Conservation (phyloP, 1,140 invertebrate genomes). For the Cataglyphis hispanica region DNA sequence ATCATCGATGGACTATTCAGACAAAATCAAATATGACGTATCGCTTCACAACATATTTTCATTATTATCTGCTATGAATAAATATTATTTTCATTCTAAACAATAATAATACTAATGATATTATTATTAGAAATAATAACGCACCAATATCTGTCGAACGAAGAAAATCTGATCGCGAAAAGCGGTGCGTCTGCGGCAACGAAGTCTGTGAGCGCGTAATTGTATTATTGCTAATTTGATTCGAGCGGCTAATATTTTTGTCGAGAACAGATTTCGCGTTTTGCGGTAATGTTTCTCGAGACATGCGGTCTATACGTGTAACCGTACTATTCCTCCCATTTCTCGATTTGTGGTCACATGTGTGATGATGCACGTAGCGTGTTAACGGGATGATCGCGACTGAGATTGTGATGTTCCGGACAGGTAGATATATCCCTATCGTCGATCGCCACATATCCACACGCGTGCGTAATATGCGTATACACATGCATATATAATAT, state of each 20-base stretch:
- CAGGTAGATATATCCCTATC: conserved; percentile 35
- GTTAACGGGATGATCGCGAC: conserved; percentile 46
- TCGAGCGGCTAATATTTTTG: background rate
- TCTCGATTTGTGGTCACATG: conserved; percentile 44
- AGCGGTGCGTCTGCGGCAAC: conserved; percentile 76
- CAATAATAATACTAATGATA: background rate
- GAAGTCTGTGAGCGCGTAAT: conserved; percentile 76
- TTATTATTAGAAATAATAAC: background rate
- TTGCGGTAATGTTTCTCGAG: conserved; percentile 67
- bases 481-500: conserved; percentile 61
- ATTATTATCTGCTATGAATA: background rate
- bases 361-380: conserved; percentile 43
- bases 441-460: conserved; percentile 27
- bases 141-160: conserved; percentile 38
- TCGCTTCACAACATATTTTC: background rate
- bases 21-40: background rate
- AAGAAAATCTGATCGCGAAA: conserved; percentile 42
- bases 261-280: background rate
- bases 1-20: conserved; percentile 23
- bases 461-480: conserved; percentile 51
- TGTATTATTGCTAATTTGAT: conserved; percentile 32
- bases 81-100: background rate
- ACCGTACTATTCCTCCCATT: conserved; percentile 59
- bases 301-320: conserved; percentile 54
- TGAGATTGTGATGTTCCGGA: conserved; percentile 48